phyloP scores from a whole-genome alignment of 2,113 vertebrate species.

The Podilymbus podiceps region DNA sequence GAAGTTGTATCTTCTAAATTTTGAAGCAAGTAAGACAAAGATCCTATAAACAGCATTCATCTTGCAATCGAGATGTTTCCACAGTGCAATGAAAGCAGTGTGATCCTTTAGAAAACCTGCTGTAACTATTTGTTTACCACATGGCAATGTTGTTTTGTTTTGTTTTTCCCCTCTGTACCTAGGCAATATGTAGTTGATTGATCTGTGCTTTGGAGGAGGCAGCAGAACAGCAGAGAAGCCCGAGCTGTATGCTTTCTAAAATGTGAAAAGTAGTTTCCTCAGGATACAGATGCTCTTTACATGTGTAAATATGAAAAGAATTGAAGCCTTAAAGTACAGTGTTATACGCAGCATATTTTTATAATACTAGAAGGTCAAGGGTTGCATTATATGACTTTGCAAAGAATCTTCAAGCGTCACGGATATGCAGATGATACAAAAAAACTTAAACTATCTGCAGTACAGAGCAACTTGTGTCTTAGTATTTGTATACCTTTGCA shows the following conservation, averaged over 20 bases:
- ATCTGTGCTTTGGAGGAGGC: not conserved
- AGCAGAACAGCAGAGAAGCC: not conserved
- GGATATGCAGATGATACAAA: not conserved
- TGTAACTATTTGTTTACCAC: not conserved
- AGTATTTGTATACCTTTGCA: not conserved
- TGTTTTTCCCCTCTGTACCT: not conserved
- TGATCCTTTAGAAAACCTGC: not conserved
- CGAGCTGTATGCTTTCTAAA: not conserved
- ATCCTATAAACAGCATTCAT: not conserved
- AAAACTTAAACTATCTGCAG: not conserved
- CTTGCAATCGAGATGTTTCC: not conserved
- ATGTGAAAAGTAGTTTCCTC: not conserved
- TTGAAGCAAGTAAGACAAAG: not conserved
- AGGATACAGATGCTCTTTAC: not conserved
- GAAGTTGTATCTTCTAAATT: not conserved
- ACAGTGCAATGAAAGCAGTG: not conserved
- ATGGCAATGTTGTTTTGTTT: not conserved
- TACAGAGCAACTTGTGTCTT: not conserved
- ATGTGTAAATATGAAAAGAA: not conserved
- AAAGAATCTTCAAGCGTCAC: not conserved
- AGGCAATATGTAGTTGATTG: not conserved
- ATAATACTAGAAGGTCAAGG: not conserved
- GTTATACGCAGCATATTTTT: not conserved
- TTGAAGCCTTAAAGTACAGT: too few species aligned
- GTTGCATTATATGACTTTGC: not conserved